phyloP scores from a whole-genome alignment of 1,140 invertebrate species.

The Pseudomyrmex pallidus region DNA sequence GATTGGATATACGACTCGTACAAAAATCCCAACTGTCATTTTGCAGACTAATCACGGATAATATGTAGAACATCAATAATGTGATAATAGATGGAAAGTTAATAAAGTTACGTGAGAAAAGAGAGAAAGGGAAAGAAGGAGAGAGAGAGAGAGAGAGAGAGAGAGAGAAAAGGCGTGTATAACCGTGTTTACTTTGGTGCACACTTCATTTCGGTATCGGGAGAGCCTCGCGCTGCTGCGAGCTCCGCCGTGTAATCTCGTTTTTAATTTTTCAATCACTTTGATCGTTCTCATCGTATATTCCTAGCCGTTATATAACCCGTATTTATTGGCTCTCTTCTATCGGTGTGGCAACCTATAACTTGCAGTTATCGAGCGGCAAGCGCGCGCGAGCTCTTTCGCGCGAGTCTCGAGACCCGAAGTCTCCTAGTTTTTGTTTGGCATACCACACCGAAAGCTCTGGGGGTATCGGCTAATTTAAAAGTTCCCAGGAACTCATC shows the following conservation, averaged over 20 bases:
- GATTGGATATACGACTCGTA: no score
- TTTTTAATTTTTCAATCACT: slow-evolving; percentile 64
- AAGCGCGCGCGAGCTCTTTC: not conserved
- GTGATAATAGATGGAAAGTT: not conserved
- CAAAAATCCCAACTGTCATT: not conserved
- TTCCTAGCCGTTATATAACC: slow-evolving; percentile 29
- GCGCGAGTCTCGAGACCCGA: slow-evolving; percentile 35
- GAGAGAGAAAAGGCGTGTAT: not conserved
- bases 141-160: no score
- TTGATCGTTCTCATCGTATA: slow-evolving; percentile 50
- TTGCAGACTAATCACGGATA: not conserved
- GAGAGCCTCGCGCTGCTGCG: not conserved
- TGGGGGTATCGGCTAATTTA: slow-evolving; percentile 72
- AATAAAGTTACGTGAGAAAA: not conserved
- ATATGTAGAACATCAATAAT: slow-evolving; percentile 22
- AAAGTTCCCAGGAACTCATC: slow-evolving; percentile 75
- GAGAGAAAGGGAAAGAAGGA: no score
- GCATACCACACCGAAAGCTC: slow-evolving; percentile 62
- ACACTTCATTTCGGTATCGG: slow-evolving; percentile 42
- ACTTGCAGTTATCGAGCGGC: slow-evolving; percentile 63
- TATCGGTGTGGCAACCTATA: slow-evolving; percentile 36
- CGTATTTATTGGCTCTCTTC: slow-evolving; percentile 60
- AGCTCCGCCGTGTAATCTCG: slow-evolving; percentile 7
- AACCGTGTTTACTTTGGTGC: slow-evolving; percentile 22
- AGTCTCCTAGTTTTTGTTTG: slow-evolving; percentile 67